Evolutionary conservation across 2,113 vertebrate species (phyloP).

Genomic region (Cacatua alba): DNA sequence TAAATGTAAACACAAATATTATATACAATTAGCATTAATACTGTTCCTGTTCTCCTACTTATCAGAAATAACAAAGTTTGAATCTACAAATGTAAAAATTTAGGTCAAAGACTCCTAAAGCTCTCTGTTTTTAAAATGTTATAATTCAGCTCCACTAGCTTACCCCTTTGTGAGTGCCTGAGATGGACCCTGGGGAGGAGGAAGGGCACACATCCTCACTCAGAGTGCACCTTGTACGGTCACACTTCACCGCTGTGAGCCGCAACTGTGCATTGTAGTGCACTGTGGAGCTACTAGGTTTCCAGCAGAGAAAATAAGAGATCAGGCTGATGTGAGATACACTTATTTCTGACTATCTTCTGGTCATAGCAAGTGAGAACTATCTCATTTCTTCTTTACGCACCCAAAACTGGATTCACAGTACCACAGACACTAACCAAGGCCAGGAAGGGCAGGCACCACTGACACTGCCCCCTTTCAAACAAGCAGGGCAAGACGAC

Average conservation of each 20-base stretch:
- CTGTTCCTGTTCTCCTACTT: neutral
- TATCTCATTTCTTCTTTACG: neutral
- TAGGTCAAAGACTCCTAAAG: neutral
- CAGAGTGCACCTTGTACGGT: accelerated
- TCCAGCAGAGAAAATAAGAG: neutral
- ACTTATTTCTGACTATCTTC: neutral
- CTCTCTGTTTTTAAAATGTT: neutral
- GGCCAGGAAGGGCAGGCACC: neutral
- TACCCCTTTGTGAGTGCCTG: neutral
- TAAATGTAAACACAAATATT: neutral
- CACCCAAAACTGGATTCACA: neutral
- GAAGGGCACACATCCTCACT: neutral
- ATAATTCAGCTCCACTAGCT: neutral
- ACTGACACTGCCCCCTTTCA: neutral
- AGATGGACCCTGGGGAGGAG: neutral
- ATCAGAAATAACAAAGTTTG: neutral
- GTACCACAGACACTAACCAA: accelerated
- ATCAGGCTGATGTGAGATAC: neutral
- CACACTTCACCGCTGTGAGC: neutral
- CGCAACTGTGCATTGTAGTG: neutral
- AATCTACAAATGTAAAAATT: neutral
- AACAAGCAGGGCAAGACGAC: neutral
- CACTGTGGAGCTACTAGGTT: neutral
- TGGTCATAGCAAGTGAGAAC: neutral
- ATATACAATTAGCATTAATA: neutral